Base-by-base conservation (phyloP, 2,113 vertebrate genomes). In the Myiagra hebetior region DNA sequence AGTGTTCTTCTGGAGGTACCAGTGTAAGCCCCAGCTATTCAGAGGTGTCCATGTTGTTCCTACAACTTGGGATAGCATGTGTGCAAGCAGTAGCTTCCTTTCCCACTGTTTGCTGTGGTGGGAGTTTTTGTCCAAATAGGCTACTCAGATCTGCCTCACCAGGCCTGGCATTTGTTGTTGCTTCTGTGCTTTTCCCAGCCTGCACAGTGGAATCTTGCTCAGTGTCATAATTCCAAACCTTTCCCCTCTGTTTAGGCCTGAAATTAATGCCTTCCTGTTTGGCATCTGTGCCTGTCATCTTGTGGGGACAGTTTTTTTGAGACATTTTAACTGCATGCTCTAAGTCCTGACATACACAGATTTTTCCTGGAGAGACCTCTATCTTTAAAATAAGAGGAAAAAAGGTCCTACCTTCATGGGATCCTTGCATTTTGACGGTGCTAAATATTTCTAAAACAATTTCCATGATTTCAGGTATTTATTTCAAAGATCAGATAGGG, bases 121-220 rank as follows among this genome's bases (percentile, higher is more conserved):
- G 18, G 28, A 69, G 3, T 24, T 30, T 37, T 44, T 60, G 13
- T 46, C 15, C 19, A 23, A 33, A 23, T 4, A 69, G 3, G 7
- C 68, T 23, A 44, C 46, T 6, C 55, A 46, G 15, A 33, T 19
- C 39, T 53, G 9, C 15, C 19, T 78, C 46, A 46, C 6, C 23
- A 53, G 18, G 46, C 18, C 22, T 39, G 12, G 12, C 0, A 0
- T 53, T 26, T 37, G 7, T 60, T 8, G 6, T 23, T 27, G 7
- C 27, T 12, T 39, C 27, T 39, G 23, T 18, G 27, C 37, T 50
- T 27, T 50, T 27, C 44, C 27, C 53, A 52, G 26, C 28, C 22
- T 69, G 15, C 9, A 46, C 39, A 39, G 10, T 33, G 10, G 19
- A 69, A 24, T 69, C 33, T 69, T 62, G 15, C 15, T 55, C 23